Base-by-base conservation (phyloP, 2,797 vertebrate genomes). In the Myotis planiceps region DNA sequence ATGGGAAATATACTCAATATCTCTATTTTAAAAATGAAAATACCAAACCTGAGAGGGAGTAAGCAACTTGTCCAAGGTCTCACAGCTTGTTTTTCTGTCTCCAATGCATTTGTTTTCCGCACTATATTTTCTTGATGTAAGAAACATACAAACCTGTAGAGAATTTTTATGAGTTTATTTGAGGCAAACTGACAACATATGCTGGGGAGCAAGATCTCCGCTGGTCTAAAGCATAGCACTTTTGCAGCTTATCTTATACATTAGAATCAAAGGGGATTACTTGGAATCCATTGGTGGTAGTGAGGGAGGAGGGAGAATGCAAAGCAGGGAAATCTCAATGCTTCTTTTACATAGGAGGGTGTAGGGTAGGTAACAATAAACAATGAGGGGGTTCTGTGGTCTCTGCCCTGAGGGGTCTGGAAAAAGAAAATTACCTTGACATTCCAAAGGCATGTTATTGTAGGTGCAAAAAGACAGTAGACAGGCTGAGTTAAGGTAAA, bases 1-100 rank as follows among this genome's bases (percentile, higher is more conserved):
- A 25, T 79, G 66, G 29, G 60, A 85, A 81, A 63, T 29, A 69
- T 72, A 21, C 19, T 71, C 60, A 65, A 32, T 47, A 45, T 55
- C 15, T 80, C 80, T 85, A 71, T 83, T 75, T 65, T 76, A 29
- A 53, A 81, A 68, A 63, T 51, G 21, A 88, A 95, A 93, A 88
- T 78, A 18, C 18, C 37, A 58, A 90, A 23, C 13, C 18, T 29
- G 39, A 55, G 79, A 45, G 25, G 12, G 13, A 47, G 42, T 63
- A 84, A 58, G 82, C 32, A 47, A 58, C 13, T 49, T 88, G 79
- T 8, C 13, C 16, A 58, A 29, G 9, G 16, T 55, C 23, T 84
- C 51, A 65, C 42, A 80, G 25, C 37, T 32, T 84, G 32, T 76
- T 58, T 79, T 87, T 66, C 47, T 76, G 63, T 81, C 66, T 72